Base-by-base conservation (phyloP, 2,888 invertebrate species). In the Diplazon laetatorius region DNA sequence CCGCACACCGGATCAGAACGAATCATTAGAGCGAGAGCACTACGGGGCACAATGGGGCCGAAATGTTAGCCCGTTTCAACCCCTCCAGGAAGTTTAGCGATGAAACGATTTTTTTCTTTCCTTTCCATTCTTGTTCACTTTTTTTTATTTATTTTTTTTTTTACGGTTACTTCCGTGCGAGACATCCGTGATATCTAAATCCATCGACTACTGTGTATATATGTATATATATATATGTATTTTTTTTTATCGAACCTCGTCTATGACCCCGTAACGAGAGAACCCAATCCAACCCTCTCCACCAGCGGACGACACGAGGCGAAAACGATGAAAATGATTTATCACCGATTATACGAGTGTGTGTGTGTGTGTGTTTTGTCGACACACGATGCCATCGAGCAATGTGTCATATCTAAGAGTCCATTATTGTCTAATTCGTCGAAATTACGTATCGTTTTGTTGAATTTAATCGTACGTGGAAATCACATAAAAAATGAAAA, bases 31-130 rank as follows among this genome's bases (percentile, higher is more conserved):
- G 85, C 81, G 84, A 78, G 30, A 30, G 30, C 30, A 48, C 68
- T 30, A 6, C 55, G 82, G 39, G 59, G 44, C 37, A 44, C 72
- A 70, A 78, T 70, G 63, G 52, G 52, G 44, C 52, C 42, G 65
- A 44, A n/a, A 65, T 69, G 68, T 42, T 50, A 44, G 80, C 74
- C 85, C 85, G 10, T 87, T 84, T 85, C 86, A 85, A 85, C 81
- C 87, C 87, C 55, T 30, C 83, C 88, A 87, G 90, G 90, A 90
- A 90, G 89, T 90, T 90, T 87, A 87, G 83, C 85, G 74, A 84
- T 85, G 85, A 86, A 85, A 83, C 82, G 83, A 85, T 83, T 86
- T 83, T 84, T 84, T 85, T 82, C n/a, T 42, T 42, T 42, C 30
- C 14, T 14, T n/a, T n/a, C n/a, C n/a, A n/a, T n/a, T n/a, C n/a